These are phyloP conservation scores for Aradus depressus DNA, from an alignment of 2,888 invertebrate species.

Conservation along the genomic window DNA sequence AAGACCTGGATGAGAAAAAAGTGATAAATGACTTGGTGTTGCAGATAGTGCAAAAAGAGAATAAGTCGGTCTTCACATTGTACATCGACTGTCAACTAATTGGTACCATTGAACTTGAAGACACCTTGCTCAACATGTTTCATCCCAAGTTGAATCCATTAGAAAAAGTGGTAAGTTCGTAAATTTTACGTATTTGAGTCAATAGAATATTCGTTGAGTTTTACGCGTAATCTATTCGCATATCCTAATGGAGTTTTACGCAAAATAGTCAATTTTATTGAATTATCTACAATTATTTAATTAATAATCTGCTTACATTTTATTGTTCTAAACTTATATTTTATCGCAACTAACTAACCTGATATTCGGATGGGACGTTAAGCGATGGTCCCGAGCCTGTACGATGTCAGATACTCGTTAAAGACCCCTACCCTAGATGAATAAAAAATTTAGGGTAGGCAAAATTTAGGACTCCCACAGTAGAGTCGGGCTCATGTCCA, in stretches of 20 bases:
- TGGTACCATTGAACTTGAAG: slow-evolving; percentile 50
- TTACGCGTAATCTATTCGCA: neutral
- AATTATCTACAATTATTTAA: neutral
- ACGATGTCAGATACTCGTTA: no score
- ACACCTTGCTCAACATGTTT: slow-evolving; percentile 47
- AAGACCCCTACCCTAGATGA: no score
- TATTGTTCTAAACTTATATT: no score
- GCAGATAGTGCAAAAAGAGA: slow-evolving; percentile 44
- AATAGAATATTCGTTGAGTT: no score
- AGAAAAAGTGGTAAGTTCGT: slow-evolving; percentile 47
- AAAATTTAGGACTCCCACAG: no score
- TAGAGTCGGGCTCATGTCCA: no score
- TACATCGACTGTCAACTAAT: slow-evolving; percentile 53
- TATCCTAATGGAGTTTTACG: neutral
- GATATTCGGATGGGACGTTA: no score
- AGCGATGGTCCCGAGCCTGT: no score
- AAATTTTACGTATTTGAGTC: no score
- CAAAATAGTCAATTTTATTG: neutral
- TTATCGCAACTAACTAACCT: no score
- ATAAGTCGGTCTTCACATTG: slow-evolving; percentile 49
- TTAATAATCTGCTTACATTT: no score
- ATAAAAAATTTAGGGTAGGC: no score
- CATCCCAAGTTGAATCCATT: slow-evolving; percentile 43
- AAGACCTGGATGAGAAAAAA: slow-evolving; percentile 43
- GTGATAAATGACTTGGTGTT: slow-evolving; percentile 47